phyloP scores from a whole-genome alignment of 2,797 vertebrate species.

The Mionectes olivaceus region DNA sequence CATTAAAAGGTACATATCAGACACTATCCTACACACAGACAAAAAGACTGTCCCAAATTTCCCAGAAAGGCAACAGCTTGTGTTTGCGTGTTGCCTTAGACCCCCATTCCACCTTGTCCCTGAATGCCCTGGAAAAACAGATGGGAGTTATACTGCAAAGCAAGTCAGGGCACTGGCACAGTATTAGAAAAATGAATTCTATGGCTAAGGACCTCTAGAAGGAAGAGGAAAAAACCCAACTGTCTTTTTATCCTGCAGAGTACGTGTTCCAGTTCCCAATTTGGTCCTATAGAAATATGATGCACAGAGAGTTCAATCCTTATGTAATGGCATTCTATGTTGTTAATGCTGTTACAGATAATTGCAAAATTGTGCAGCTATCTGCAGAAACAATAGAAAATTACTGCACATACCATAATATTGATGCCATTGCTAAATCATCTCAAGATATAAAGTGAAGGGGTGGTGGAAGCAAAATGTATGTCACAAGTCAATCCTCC shows the following conservation, averaged over 20 bases:
- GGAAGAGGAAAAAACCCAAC: rapidly evolving
- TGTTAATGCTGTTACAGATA: not conserved
- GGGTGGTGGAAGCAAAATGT: not conserved
- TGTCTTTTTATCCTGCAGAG: not conserved
- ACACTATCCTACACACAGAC: conserved; percentile 21
- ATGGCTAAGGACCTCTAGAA: not conserved
- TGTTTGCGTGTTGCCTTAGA: conserved; percentile 24
- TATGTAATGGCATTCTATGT: not conserved
- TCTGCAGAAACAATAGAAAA: conserved; percentile 1
- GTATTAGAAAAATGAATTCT: not conserved
- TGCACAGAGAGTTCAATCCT: not conserved
- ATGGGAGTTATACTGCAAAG: conserved; percentile 26
- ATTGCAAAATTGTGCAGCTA: not conserved
- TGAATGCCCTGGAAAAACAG: conserved; percentile 58
- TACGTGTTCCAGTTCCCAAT: not conserved
- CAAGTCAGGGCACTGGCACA: conserved; percentile 23
- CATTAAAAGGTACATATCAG: conserved; percentile 38
- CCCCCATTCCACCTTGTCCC: conserved; percentile 58
- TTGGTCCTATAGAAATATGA: not conserved
- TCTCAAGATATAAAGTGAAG: not conserved
- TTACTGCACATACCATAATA: not conserved
- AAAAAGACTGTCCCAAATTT: conserved; percentile 50
- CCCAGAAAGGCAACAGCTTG: conserved; percentile 55
- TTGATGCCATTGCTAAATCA: not conserved
- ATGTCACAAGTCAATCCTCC: not conserved